These are phyloP conservation scores for Erpetoichthys calabaricus DNA, from an alignment of 2,797 vertebrate genomes.

Conservation along the genomic window DNA sequence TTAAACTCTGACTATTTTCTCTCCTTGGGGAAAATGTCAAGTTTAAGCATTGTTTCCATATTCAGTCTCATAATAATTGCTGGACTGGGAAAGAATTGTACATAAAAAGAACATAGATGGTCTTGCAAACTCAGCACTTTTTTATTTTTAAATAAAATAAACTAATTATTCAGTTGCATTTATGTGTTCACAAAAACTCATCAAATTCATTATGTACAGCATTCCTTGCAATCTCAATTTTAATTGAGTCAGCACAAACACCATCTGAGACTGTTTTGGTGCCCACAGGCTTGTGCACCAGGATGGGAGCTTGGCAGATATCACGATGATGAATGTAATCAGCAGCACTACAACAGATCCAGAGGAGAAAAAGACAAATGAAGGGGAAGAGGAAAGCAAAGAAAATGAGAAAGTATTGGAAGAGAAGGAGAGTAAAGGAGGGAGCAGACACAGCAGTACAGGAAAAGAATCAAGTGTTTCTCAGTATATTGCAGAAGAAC, in stretches of 20 bases:
- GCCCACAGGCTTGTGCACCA: constrained; percentile 72
- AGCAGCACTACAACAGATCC: constrained; percentile 43
- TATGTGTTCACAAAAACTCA: too few relatives aligned
- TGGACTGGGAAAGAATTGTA: constrained; percentile 2
- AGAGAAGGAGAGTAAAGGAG: constrained; percentile 46
- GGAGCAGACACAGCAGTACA: constrained; percentile 46
- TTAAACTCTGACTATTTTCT: constrained; percentile 64
- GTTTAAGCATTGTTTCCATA: constrained; percentile 45
- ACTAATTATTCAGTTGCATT: too few relatives aligned
- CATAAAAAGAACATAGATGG: too few relatives aligned
- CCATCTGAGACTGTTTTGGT: constrained; percentile 2
- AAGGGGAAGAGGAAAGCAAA: constrained; percentile 17
- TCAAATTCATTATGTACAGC: not conserved
- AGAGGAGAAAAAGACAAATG: constrained; percentile 25
- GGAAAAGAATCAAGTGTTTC: constrained; percentile 25
- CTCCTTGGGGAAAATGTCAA: constrained; percentile 60
- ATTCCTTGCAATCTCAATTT: constrained; percentile 10
- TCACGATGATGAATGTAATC: constrained; percentile 74
- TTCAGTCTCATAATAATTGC: constrained; percentile 13
- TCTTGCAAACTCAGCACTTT: too few relatives aligned
- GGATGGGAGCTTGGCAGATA: constrained; percentile 83
- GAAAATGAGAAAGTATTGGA: constrained; percentile 36
- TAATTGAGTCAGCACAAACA: constrained; percentile 17
- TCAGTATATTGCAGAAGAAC: constrained; percentile 51
- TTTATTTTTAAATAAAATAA: too few relatives aligned